Conservation (phyloP, 2,113 vertebrate genomes). For the Tachysurus fulvidraco region DNA sequence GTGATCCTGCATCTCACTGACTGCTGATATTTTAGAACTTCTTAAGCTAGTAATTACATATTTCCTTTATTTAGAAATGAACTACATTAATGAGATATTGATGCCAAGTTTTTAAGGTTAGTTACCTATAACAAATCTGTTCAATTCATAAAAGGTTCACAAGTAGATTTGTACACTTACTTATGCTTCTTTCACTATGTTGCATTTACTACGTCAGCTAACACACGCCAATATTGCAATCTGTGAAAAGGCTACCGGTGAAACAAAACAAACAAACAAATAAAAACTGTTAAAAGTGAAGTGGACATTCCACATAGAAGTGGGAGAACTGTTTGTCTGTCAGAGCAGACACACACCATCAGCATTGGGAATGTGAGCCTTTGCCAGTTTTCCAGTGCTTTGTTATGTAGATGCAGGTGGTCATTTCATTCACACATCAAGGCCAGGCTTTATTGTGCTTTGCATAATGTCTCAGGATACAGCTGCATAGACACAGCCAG, state of each 20-base stretch:
- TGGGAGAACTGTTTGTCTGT: conserved; percentile 4
- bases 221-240: background rate
- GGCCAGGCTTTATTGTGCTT: conserved; percentile 38
- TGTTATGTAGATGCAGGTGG: conserved; percentile 34
- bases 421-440: conserved; percentile 43
- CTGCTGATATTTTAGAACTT: background rate
- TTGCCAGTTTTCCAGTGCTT: conserved; percentile 46
- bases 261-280: background rate
- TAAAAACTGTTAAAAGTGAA: no score
- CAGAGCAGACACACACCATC: background rate
- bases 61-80: background rate
- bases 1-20: background rate
- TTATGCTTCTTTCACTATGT: background rate
- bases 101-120: background rate
- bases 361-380: conserved; percentile 29
- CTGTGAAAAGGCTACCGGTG: background rate
- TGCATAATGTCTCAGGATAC: conserved; percentile 48
- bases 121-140: background rate
- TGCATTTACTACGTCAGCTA: background rate
- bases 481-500: conserved; percentile 36
- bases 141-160: background rate
- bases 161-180: background rate
- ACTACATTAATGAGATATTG: background rate
- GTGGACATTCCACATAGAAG: background rate
- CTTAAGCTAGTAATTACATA: background rate